Conservation (phyloP, 2,113 vertebrate genomes). For the Macquaria ambigua region DNA sequence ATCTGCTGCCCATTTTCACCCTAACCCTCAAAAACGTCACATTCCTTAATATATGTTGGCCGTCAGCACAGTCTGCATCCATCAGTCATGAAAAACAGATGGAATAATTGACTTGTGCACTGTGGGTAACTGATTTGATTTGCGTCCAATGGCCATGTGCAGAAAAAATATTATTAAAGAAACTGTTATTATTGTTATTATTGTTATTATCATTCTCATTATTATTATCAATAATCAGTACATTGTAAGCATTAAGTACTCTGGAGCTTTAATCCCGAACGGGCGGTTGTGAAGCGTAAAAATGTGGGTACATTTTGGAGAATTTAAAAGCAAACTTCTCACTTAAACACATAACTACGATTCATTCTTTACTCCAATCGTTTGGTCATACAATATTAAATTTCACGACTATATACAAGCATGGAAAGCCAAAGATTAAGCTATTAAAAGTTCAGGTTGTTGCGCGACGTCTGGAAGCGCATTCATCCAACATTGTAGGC, state of each 20-base stretch:
- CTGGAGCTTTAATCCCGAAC: no score
- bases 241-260: not conserved
- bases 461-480: not conserved
- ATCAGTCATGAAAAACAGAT: constrained; percentile 1
- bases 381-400: not conserved
- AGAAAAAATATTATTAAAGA: not conserved
- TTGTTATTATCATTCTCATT: not conserved
- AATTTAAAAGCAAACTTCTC: not conserved
- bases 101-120: not conserved
- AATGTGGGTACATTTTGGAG: no score
- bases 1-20: not conserved
- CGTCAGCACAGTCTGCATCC: no score
- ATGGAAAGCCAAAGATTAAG: not conserved
- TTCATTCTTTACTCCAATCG: not conserved
- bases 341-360: not conserved
- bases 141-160: not conserved
- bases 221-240: not conserved
- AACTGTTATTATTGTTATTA: not conserved
- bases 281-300: no score
- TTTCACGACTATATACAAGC: not conserved
- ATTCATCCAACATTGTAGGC: not conserved
- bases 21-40: not conserved
- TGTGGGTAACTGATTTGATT: not conserved
- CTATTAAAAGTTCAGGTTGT: not conserved
- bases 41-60: not conserved